Conservation (phyloP, 2,797 vertebrate genomes). For the Gymnoscopelus braueri region DNA sequence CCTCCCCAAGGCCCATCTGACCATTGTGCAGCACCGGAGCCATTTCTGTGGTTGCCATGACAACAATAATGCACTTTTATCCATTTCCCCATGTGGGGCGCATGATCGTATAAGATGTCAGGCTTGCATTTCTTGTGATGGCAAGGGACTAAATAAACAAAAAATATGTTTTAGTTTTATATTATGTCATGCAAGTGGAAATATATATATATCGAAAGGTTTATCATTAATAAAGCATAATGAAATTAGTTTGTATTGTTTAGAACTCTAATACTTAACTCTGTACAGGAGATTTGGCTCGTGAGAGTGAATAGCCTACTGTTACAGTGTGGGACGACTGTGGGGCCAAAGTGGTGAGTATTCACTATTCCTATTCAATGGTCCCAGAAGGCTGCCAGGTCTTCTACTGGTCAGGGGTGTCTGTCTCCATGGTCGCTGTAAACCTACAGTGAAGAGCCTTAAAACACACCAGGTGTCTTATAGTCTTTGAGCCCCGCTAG, state of each 20-base stretch:
- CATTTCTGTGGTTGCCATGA: slow-evolving; percentile 92
- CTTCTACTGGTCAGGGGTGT: slow-evolving; percentile 37
- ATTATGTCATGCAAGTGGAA: neutral
- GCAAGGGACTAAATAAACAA: neutral
- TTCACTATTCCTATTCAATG: slow-evolving; percentile 52
- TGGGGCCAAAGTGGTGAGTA: slow-evolving; percentile 1
- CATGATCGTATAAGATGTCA: slow-evolving; percentile 73
- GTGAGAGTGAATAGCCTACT: neutral
- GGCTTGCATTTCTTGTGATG: slow-evolving; percentile 37
- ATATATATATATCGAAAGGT: neutral
- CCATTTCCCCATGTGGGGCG: slow-evolving; percentile 83
- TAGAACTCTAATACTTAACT: neutral
- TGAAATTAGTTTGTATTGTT: neutral
- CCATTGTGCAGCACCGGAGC: slow-evolving; percentile 86
- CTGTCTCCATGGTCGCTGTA: slow-evolving; percentile 59
- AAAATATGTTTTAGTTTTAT: neutral
- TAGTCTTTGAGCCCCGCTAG: slow-evolving; percentile 47
- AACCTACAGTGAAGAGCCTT: slow-evolving; percentile 60
- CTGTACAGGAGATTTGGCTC: neutral
- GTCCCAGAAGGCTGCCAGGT: slow-evolving; percentile 50
- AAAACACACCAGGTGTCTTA: slow-evolving; percentile 73
- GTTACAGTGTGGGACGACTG: slow-evolving; percentile 40
- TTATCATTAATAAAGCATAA: neutral
- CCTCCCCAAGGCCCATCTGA: slow-evolving; percentile 81
- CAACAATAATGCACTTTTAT: slow-evolving; percentile 88